Base-by-base conservation (phyloP, 2,888 invertebrate genomes). In the Eutolmus rufibarbis region DNA sequence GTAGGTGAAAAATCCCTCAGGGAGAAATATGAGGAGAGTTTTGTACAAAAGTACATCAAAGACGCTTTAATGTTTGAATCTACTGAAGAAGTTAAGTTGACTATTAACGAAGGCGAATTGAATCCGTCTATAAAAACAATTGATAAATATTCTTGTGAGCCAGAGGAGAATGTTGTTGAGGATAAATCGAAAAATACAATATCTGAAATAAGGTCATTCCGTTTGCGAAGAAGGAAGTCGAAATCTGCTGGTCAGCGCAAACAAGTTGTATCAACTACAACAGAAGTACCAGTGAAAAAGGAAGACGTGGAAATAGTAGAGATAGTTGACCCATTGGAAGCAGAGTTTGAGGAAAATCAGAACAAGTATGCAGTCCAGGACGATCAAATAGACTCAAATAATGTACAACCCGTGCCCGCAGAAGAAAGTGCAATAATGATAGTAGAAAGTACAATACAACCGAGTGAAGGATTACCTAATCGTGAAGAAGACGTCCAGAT, bases 31-130 rank as follows among this genome's bases (percentile, higher is more conserved):
- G 89, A 89, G 74, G 87, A 88, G 9, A 89, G 78, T 77, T 89
- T 89, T 87, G 88, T 89, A 0, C n/a, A 88, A 3, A 87, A 88
- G 28, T 89, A 89, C 46, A 87, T 89, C 37, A 89, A 89, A 16
- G 89, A 89, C 3, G 87, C 87, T 57, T 79, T 82, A 2, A 76
- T 87, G 46, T 88, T 86, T 9, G 86, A 86, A 28, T 56, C 40
- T 1, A 31, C 81, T 23, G 74, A 74, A 14, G 81, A 43, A 43
- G 34, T 19, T 66, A 57, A 56, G 19, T 31, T 40, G 2, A 74
- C 31, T 28, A 76, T 43, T 14, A 76, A 46, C 16, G 86, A 86
- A 46, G 40, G 66, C 56, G 66, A 34, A 37, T 66, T 57, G n/a
- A 57, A 14, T 34, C 12, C 37, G 9, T n/a, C 31, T 1, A 3